Evolutionary conservation across 35 echinoderm and acorn worm genomes (phyloP).

Genomic region (Anneissia japonica): DNA sequence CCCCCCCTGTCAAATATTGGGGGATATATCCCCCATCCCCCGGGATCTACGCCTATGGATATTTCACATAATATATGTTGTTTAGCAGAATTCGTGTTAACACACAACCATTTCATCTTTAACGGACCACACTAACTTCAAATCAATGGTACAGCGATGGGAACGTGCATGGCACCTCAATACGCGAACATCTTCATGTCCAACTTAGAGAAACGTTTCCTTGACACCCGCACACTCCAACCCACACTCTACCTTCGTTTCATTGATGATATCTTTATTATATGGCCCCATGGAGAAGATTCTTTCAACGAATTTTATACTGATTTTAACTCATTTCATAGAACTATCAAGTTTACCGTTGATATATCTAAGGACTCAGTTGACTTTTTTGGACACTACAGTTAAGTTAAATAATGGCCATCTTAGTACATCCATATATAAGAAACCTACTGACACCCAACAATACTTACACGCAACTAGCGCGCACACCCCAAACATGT

Average conservation of each 20-base stretch:
- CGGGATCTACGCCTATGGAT: no score
- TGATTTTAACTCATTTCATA: not conserved
- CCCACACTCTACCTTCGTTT: not conserved
- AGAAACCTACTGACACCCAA: no score
- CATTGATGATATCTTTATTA: not conserved
- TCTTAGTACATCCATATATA: no score
- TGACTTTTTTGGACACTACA: not conserved
- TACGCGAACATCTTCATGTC: slow-evolving; percentile 5
- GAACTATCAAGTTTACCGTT: not conserved
- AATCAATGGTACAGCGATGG: not conserved
- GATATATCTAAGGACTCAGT: not conserved
- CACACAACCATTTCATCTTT: not conserved
- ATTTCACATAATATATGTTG: no score
- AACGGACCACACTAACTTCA: not conserved
- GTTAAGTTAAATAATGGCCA: no score
- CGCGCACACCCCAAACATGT: no score
- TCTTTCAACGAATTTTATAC: not conserved
- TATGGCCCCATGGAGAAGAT: not conserved
- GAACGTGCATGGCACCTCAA: not conserved
- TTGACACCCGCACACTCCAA: not conserved
- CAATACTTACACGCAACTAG: no score
- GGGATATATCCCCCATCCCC: no score
- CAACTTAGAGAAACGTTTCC: not conserved
- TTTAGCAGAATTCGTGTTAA: no score
- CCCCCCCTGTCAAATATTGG: no score